Evolutionary conservation across 2,113 vertebrate species (phyloP), one percentile per base, ranked within the genome.

Genomic region (Daboia siamensis): DNA sequence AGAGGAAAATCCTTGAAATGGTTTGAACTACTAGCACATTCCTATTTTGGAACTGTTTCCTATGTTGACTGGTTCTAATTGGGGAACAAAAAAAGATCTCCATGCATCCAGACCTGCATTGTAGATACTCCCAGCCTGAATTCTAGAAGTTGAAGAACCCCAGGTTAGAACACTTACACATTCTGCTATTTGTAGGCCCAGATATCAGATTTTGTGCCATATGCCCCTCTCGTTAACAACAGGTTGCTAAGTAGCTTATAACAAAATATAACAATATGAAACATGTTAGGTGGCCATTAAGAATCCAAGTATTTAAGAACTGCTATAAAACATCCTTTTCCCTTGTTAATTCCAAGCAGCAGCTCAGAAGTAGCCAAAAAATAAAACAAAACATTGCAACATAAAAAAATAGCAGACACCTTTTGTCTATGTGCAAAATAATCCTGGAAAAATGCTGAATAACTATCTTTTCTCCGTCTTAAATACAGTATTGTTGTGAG

Each of bases 221-320:
- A 74, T 69, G 29, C 64, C 24, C 29, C 21, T 23, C 69, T 51
- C 21, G 39, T 55, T 26, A 52, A 84, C 54, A 51, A 90, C 46
- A 90, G 89, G 17, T 74, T 90, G 48, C 61, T 84, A 55, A 90
- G 51, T 55, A n/a, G 48, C n/a, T 55, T 33, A 84, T 74, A 55
- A 55, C n/a, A 90, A 74, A 39, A 80, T 90, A 90, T 26, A 54
- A 90, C 33, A 80, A 80, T 44, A 23, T 90, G 29, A 90, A 90
- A 90, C 64, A 39, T 10, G 64, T 74, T 33, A 84, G 51, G 64
- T 90, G 51, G 21, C 51, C 80, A 52, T 80, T 24, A 90, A 33
- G 10, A 90, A 55, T 39, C 51, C 64, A 69, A 55, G 24, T 15
- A 55, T 80, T 90, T 90, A 80, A 84, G 54, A 90, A n/a, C 15